Evolutionary conservation across 2,888 invertebrate genomes (phyloP), one percentile per base, ranked within the genome.

Genomic region (Ichneumon xanthorius): DNA sequence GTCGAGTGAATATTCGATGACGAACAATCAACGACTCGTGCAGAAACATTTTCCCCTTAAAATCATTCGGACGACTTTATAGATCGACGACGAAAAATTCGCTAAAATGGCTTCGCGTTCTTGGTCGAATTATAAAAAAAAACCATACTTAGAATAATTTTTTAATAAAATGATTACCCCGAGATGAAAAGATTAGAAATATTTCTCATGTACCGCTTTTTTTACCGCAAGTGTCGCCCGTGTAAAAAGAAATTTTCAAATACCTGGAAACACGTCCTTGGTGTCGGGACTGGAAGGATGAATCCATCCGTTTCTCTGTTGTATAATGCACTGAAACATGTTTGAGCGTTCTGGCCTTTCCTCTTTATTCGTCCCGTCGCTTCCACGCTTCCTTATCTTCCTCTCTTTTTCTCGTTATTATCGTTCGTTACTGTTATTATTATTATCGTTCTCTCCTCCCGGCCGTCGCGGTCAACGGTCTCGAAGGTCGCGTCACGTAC

Each of bases 301-400:
- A 92, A 96, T 96, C 97, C 97, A 97, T 93, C 96, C 97, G 93
- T 96, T 96, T 92, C 96, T 96, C 94, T 97, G 97, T 95, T 97
- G 97, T 93, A 97, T 97, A 92, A 97, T 97, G 94, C 97, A 97
- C 95, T 97, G 97, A 95, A 97, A 97, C 97, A 97, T 97, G 90
- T 86, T 90, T 84, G 63, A 33, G 67, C 68, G 22, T 82, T 65
- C 65, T 71, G 50, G 33, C 33, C 50, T 53, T 19, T 50, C 50
- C 30, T 63, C 55, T 61, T 53, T 63, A 40, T 61, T 53, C 79
- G 22, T 37, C 50, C 22, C 71, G 68, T 72, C 26, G 14, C 53
- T 67, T 16, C 48, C 72, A 65, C 45, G 70, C 72, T 68, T 61
- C 58, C 73, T 71, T 48, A 48, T 67, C 67, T 53, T 45, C 70